phyloP scores from a whole-genome alignment of 2,888 invertebrate species.

The Trachelus troglodyta region DNA sequence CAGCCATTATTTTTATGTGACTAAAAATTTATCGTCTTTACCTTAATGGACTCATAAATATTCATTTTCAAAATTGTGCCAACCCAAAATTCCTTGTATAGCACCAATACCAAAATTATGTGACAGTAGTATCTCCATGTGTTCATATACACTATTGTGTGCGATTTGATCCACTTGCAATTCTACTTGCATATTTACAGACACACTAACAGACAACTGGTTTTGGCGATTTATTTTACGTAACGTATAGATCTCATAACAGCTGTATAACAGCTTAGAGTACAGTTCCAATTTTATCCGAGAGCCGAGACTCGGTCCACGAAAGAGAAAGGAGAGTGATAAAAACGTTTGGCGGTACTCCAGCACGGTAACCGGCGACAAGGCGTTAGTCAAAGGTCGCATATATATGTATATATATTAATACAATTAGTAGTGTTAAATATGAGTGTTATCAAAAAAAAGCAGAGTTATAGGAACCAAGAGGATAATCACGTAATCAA shows the following conservation, averaged over 20 bases:
- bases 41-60: not conserved
- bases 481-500: not conserved
- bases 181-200: not conserved
- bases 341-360: conserved; percentile 17
- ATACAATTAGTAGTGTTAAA: not conserved
- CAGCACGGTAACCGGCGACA: conserved; percentile 1
- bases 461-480: not conserved
- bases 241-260: not conserved
- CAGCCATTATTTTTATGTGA: not conserved
- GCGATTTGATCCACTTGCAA: not conserved
- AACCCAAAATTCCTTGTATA: not conserved
- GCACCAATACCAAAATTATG: not conserved
- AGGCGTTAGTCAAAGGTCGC: conserved; percentile 14
- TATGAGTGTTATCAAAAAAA: not conserved
- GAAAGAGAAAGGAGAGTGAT: conserved; percentile 30
- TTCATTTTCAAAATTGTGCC: not conserved
- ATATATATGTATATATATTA: not conserved
- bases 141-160: too few species aligned
- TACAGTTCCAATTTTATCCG: conserved; percentile 4
- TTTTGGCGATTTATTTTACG: conserved; percentile 1
- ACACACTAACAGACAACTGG: not conserved
- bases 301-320: conserved; percentile 1
- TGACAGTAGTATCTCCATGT: too few species aligned
- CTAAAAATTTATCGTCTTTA: not conserved
- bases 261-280: conserved; percentile 1